A percentile compares a stretch with the other conserved stretches of the same genome.
Conservation (phyloP, 2,888 invertebrate species). For the Ophonus ardosiacus region DNA sequence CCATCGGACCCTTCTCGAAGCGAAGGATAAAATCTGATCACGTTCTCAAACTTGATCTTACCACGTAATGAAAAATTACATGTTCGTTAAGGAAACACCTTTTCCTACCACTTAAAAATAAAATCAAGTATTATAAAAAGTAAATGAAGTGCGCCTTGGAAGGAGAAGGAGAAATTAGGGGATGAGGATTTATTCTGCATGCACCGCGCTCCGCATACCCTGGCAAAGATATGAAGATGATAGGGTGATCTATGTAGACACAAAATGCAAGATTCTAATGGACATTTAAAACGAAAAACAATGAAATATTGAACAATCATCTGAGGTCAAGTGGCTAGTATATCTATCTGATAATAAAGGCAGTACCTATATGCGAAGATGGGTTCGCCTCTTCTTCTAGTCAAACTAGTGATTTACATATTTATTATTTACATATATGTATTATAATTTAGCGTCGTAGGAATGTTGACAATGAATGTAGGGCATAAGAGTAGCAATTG, state of each 20-base stretch:
- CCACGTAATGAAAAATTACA: conserved; percentile 85
- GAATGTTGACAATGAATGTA: too few species aligned
- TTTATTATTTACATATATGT: too few species aligned
- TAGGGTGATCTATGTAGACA: background rate
- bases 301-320: background rate
- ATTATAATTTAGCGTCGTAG: too few species aligned
- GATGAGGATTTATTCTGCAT: conserved; percentile 55
- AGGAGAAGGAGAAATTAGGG: conserved; percentile 46
- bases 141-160: conserved; percentile 67
- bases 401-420: too few species aligned
- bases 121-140: conserved; percentile 69
- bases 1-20: conserved; percentile 66
- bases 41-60: conserved; percentile 79
- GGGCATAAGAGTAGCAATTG: too few species aligned
- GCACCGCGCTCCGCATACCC: background rate
- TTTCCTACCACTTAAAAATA: conserved; percentile 66
- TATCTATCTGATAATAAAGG: too few species aligned
- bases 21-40: conserved; percentile 76
- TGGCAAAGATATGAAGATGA: background rate
- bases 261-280: background rate
- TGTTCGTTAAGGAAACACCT: conserved; percentile 66
- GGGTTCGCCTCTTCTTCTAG: too few species aligned
- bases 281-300: background rate
- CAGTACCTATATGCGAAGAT: too few species aligned
- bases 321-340: too few species aligned